Evolutionary conservation across 2,113 vertebrate genomes (phyloP), one percentile per base, ranked within the genome.

Genomic region (Vulpes lagopus): DNA sequence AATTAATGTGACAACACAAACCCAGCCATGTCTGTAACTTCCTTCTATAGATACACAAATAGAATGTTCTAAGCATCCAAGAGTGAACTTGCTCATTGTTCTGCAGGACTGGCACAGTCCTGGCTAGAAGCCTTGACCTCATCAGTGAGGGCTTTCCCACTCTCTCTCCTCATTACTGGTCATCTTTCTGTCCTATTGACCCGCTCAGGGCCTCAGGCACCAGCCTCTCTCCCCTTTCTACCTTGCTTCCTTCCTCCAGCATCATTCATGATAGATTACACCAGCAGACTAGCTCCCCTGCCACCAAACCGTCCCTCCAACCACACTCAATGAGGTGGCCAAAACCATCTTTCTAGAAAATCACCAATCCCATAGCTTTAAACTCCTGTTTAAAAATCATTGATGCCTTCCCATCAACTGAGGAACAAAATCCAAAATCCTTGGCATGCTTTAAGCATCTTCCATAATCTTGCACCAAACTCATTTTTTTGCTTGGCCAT

Each of bases 1-100:
- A 91, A 91, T 91, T 87, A 89, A 82, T 25, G 22, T 38, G 59
- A 73, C 69, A 81, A 35, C 8, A 49, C 32, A 57, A 71, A 76
- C 0, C 8, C 53, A 62, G 69, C 59, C 62, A 0, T 57, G 53
- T 76, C 55, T 78, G 30, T 17, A 14, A 65, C 93, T 84, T 82
- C 78, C 89, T 91, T 62, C 71, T 80, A 27, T 0, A 38, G 64
- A 53, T 9, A 27, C 53, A 53, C 81, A 22, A 67, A 73, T 11
- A 64, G 79, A 69, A 74, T 4, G 16, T 23, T 38, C 27, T 8
- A 2, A 57, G n/a, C 30, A 23, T 12, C 62, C 10, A 64, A 16
- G 32, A 25, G 25, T 25, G 82, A 59, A 62, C 35, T 76, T 12
- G 55, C 38, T 11, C 51, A 0, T 8, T 49, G 69, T 38, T 62